Evolutionary conservation across 1,140 invertebrate species (phyloP).

Genomic region (Ganaspis sp.): DNA sequence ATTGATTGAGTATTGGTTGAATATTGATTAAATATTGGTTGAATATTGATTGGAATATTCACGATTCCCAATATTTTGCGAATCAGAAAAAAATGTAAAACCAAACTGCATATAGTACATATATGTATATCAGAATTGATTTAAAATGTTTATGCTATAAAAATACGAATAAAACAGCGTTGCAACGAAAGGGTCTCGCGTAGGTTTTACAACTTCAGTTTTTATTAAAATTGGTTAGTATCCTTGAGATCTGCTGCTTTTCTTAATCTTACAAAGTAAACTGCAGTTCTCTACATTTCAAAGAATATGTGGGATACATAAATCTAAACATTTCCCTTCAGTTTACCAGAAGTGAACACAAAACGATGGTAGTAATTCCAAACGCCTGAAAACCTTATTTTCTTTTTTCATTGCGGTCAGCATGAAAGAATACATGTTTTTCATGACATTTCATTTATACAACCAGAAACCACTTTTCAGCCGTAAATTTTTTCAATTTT

Average conservation of each 20-base stretch:
- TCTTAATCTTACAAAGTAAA: constrained; percentile 6
- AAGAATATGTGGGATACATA: not conserved
- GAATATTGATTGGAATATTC: too few species aligned
- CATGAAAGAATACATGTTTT: not conserved
- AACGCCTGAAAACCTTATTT: not conserved
- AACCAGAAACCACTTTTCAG: not conserved
- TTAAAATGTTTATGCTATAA: too few species aligned
- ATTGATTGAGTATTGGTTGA: too few species aligned
- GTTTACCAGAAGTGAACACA: not conserved
- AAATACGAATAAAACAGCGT: too few species aligned
- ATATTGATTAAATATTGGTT: too few species aligned
- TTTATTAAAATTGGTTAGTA: too few species aligned
- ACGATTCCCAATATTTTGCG: too few species aligned
- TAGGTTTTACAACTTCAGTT: too few species aligned
- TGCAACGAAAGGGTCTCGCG: too few species aligned
- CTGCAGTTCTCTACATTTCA: not conserved
- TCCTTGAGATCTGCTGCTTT: not conserved
- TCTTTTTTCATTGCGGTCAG: not conserved
- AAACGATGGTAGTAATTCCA: not conserved
- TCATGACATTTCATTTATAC: not conserved
- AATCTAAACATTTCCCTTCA: not conserved
- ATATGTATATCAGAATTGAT: not conserved
- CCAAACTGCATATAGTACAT: too few species aligned
- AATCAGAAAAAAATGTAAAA: not conserved
- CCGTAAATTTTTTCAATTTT: too few species aligned